Base-by-base conservation (phyloP, 2,888 invertebrate species). In the Odontocolon sp. region DNA sequence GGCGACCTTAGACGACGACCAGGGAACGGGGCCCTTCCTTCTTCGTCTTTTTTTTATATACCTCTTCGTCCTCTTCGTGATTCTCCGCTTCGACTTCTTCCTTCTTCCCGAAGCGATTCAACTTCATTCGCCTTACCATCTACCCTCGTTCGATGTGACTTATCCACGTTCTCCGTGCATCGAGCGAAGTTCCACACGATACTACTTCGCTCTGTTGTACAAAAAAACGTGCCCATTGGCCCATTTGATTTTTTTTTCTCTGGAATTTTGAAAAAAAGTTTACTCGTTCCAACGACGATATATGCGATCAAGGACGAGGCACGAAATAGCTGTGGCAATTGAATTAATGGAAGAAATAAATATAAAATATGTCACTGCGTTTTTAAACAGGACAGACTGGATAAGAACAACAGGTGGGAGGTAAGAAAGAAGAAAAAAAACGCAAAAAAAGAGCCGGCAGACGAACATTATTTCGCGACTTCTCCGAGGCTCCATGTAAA, bases 1-100 rank as follows among this genome's bases (percentile, higher is more conserved):
- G 28, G 63, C 71, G 70, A 75, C 74, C 69, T 75, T 61, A 76
- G 61, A 61, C 75, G 66, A 75, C 59, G 42, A 33, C 11, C 21
- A 28, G 33, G 21, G 50, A 16, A 16, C 11, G 42, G 57, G 31
- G 33, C 38, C 40, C 36, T 68, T 59, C 14, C 64, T 63, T 64
- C 40, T 57, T 23, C 2, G 26, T 31, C 21, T 14, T 45, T 33
- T 9, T 33, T 42, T 26, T 36, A 26, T 28, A 11, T 14, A n/a
- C 8, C 14, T 54, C 9, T 54, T 23, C 18, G n/a, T 28, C 42
- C 9, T 31, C 33, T n/a, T 56, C 16, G 21, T 18, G 38, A 8
- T 14, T 68, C 42, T 45, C 16, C 28, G 31, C 31, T 18, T 36
- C 16, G 23, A 26, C 18, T 11, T 61, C 31, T 36, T 52, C 31